Percentiles rank a stretch among this genome's conserved stretches.
phyloP scores from a whole-genome alignment of 2,797 vertebrate species.

The Sciaenops ocellatus region DNA sequence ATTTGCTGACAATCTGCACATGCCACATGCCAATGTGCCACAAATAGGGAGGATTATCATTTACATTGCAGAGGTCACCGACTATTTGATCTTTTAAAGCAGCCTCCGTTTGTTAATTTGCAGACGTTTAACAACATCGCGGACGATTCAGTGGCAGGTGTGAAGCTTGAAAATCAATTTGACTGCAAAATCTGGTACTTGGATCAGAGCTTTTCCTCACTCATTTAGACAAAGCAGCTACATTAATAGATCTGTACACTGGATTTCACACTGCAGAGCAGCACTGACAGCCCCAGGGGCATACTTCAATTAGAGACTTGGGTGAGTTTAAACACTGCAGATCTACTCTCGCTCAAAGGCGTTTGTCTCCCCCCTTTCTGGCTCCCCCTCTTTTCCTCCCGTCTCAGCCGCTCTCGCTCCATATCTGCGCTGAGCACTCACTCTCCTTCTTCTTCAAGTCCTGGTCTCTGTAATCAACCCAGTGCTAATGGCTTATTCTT shows the following conservation, averaged over 20 bases:
- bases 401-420: slow-evolving; percentile 41
- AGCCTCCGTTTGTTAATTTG: slow-evolving; percentile 35
- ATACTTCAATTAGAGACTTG: slow-evolving; percentile 87
- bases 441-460: slow-evolving; percentile 88
- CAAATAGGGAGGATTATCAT: slow-evolving; percentile 50
- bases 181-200: slow-evolving; percentile 56
- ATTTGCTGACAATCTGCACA: slow-evolving; percentile 54
- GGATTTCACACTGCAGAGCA: slow-evolving; percentile 75
- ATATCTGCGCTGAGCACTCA: slow-evolving; percentile 75
- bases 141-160: slow-evolving; percentile 62
- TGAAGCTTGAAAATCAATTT: slow-evolving; percentile 70
- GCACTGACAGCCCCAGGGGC: slow-evolving; percentile 80
- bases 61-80: slow-evolving; percentile 45
- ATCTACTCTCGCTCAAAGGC: slow-evolving; percentile 81
- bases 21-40: slow-evolving; percentile 23
- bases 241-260: slow-evolving; percentile 73
- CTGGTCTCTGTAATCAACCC: slow-evolving; percentile 96
- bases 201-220: slow-evolving; percentile 71
- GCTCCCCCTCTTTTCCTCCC: slow-evolving; percentile 23
- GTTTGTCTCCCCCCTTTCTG: slow-evolving; percentile 61
- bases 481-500: slow-evolving; percentile 99
- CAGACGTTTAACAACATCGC: slow-evolving; percentile 44
- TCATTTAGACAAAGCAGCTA: slow-evolving; percentile 78
- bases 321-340: slow-evolving; percentile 85
- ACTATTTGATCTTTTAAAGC: slow-evolving; percentile 39